Evolutionary conservation across 2,113 vertebrate genomes (phyloP), one percentile per base, ranked within the genome.

Genomic region (Pachypanchax playfairii): DNA sequence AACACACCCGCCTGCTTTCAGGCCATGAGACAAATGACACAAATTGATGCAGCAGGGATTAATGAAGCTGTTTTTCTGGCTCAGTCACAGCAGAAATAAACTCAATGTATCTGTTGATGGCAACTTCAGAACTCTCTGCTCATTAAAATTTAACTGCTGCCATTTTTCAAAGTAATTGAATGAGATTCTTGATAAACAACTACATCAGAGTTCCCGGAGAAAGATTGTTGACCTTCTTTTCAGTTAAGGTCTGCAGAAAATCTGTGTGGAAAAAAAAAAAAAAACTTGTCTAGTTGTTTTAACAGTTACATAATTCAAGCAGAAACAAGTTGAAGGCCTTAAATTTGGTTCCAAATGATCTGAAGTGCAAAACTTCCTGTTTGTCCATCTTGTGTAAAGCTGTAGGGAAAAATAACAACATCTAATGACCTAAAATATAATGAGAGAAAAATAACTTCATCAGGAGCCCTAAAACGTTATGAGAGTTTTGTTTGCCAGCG

Each of bases 1-100:
- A 53, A 63, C 61, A 68, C 67, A 67, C 54, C 65, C 78, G 62
- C 63, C 71, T 54, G 52, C 38, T 41, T 47, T 38, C 52, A 53
- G 28, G 22, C 13, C 21, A 79, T 75, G 73, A 49, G 66, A 54
- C 24, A 17, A n/a, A 72, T 77, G 65, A 70, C 31, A 66, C 54
- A 50, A 73, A 71, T 8, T 15, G 51, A 67, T 49, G 60, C 28
- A 35, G 61, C 49, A 43, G 53, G 44, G 62, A 74, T 46, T 51
- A 73, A 77, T 55, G 51, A 17, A 56, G 73, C 54, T 33, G 41
- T 65, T 73, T 80, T 52, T 55, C 25, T 52, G 43, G 24, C 29
- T 57, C 28, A 35, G 21, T 44, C 21, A 5, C 15, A 18, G 63
- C 25, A 55, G 59, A 61, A 60, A 60, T 53, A 57, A 49, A 46